Conservation (phyloP, 92 coral and sea anemone species). For the Nematostella vectensis region DNA sequence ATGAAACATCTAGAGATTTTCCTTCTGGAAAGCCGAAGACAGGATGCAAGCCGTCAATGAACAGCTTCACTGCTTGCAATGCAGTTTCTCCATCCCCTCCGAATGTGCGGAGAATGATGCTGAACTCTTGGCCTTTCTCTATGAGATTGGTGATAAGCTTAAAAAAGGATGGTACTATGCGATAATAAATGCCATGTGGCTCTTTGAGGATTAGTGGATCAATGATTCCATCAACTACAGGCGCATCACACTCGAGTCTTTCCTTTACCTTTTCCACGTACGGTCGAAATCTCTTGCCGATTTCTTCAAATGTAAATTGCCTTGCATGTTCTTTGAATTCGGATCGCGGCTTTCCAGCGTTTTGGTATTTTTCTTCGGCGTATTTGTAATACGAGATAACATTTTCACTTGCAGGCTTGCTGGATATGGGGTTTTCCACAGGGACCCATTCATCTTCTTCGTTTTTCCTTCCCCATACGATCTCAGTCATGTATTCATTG, state of each 20-base stretch:
- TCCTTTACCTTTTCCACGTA: slow-evolving; percentile 48
- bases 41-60: slow-evolving; percentile 28
- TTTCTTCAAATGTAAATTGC: slow-evolving; percentile 41
- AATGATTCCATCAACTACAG: slow-evolving; percentile 4
- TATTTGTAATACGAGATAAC: slow-evolving; percentile 46
- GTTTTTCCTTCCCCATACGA: slow-evolving; percentile 53
- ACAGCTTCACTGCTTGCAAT: slow-evolving; percentile 31
- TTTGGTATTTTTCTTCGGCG: slow-evolving; percentile 36
- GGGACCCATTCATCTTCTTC: slow-evolving; percentile 39
- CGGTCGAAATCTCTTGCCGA: slow-evolving; percentile 37
- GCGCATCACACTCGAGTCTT: slow-evolving; percentile 13
- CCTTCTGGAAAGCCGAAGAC: slow-evolving; percentile 16
- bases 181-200: slow-evolving; percentile 32
- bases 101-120: slow-evolving; percentile 68
- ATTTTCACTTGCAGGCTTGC: slow-evolving; percentile 24
- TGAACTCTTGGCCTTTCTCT: slow-evolving; percentile 35
- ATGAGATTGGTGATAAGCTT: slow-evolving; percentile 36
- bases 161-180: slow-evolving; percentile 61
- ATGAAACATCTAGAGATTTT: slow-evolving; percentile 15
- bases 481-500: slow-evolving; percentile 61
- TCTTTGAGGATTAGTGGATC: slow-evolving; percentile 35
- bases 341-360: slow-evolving; percentile 32
- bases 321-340: slow-evolving; percentile 49
- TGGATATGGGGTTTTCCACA: slow-evolving; percentile 18
- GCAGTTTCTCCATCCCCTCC: slow-evolving; percentile 61